phyloP scores from a whole-genome alignment of 2,888 invertebrate genomes.

The Apamea epomidion region DNA sequence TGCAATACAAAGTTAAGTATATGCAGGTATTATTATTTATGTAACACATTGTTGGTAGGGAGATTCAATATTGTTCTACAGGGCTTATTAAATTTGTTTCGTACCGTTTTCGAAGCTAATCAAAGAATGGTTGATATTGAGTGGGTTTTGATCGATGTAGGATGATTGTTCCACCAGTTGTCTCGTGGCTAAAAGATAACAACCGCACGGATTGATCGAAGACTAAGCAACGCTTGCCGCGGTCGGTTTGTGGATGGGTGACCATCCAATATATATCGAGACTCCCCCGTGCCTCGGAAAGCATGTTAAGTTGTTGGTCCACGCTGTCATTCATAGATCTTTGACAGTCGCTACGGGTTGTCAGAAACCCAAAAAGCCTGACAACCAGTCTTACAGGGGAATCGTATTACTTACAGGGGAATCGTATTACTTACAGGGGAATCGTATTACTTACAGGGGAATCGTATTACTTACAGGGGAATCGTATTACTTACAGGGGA shows the following conservation, averaged over 20 bases:
- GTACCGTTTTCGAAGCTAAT: slow-evolving; percentile 11
- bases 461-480: too few species aligned
- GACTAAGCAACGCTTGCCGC: neutral
- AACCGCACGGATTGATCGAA: neutral
- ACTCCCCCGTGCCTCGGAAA: neutral
- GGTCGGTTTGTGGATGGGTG: neutral
- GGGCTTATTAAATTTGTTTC: neutral
- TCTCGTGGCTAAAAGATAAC: neutral
- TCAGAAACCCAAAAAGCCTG: too few species aligned
- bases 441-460: too few species aligned
- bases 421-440: too few species aligned
- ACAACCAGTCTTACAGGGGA: too few species aligned
- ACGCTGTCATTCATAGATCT: too few species aligned
- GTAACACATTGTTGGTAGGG: slow-evolving; percentile 8
- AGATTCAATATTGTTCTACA: slow-evolving; percentile 20
- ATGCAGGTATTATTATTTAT: neutral
- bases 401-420: too few species aligned
- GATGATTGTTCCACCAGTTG: neutral
- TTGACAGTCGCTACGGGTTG: too few species aligned
- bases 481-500: too few species aligned
- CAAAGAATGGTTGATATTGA: neutral
- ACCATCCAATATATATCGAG: neutral
- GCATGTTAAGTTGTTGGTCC: too few species aligned
- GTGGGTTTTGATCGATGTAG: neutral
- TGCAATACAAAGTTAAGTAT: neutral